Evolutionary conservation across 2,113 vertebrate genomes (phyloP), one percentile per base, ranked within the genome.

Genomic region (Origma solitaria): DNA sequence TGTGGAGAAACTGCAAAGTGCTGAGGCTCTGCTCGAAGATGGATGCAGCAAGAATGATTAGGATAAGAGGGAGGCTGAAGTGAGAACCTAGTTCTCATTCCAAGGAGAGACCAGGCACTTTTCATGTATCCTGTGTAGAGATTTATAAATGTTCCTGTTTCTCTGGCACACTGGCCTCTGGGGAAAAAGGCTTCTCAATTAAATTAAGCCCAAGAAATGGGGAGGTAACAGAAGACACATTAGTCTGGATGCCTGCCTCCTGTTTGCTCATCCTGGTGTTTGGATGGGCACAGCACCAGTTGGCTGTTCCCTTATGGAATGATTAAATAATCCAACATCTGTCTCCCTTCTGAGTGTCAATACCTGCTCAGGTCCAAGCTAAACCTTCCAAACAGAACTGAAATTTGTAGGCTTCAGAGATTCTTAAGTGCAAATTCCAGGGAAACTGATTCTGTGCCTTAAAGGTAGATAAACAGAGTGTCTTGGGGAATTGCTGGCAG

Each of bases 191-290:
- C 54, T 90, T 85, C 54, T 90, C 76, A 80, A 82, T 88, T 90
- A 49, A 91, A 82, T 90, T 88, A 96, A 88, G 66, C n/a, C 78
- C 24, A 45, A 92, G 87, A 92, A 94, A 80, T 40, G 37, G 24
- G 38, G 44, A 87, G 79, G 71, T 92, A 88, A 86, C 54, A 81
- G 53, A 61, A 94, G 75, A 90, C 90, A 90, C 21, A 56, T 64
- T 42, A 82, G n/a, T 60, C 35, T 90, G 93, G 87, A 82, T 65
- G 75, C 58, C 68, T 82, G 78, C 78, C 91, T 92, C 64, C 65
- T 90, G 81, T 90, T 92, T 95, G 42, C 66, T 92, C 61, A 70
- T 58, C 85, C 73, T 76, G 54, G 58, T 91, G 82, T 86, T 76
- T 85, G 73, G 40, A 92, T 65, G 50, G 78, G 89, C 89, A 81